A percentile compares a stretch with the other conserved stretches of the same genome.
phyloP scores from a whole-genome alignment of 2,113 vertebrate genomes.

The Oncorhynchus tshawytscha region DNA sequence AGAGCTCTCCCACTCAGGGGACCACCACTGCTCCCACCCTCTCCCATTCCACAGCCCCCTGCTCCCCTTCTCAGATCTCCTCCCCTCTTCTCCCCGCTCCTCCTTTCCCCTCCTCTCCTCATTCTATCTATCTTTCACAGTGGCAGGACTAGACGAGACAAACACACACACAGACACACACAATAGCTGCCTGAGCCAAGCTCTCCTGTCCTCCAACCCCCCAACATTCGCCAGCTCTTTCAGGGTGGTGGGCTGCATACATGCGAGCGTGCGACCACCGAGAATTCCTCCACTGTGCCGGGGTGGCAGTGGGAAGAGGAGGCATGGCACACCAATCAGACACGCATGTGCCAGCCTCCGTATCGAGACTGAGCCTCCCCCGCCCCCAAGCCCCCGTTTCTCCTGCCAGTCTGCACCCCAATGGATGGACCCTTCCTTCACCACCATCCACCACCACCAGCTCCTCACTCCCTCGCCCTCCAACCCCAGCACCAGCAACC shows the following conservation, averaged over 20 bases:
- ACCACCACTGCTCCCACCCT: slow-evolving; percentile 22
- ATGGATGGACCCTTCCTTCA: slow-evolving; percentile 59
- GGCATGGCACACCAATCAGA: slow-evolving; percentile 36
- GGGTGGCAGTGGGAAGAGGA: slow-evolving; percentile 26
- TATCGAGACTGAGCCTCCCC: slow-evolving; percentile 37
- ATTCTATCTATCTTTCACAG: slow-evolving; percentile 4
- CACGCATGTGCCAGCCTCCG: slow-evolving; percentile 42
- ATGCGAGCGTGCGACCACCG: slow-evolving; percentile 38
- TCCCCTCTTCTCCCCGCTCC: not conserved
- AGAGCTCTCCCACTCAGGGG: slow-evolving; percentile 33
- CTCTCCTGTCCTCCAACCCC: not conserved
- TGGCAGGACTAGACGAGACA: not conserved
- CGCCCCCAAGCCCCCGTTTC: slow-evolving; percentile 35
- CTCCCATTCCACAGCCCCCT: not conserved
- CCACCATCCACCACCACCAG: slow-evolving; percentile 35
- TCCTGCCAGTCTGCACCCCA: not conserved
- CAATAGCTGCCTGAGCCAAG: not conserved
- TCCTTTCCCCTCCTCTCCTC: not conserved
- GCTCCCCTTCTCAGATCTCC: slow-evolving; percentile 1
- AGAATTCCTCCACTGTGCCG: slow-evolving; percentile 44
- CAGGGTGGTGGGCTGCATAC: slow-evolving; percentile 23
- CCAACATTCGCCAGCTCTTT: not conserved
- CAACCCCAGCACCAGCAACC: slow-evolving; percentile 36
- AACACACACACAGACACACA: not conserved
- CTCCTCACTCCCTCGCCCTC: slow-evolving; percentile 3